Conservation (phyloP, 1,140 invertebrate species). For the Agraylea sexmaculata region DNA sequence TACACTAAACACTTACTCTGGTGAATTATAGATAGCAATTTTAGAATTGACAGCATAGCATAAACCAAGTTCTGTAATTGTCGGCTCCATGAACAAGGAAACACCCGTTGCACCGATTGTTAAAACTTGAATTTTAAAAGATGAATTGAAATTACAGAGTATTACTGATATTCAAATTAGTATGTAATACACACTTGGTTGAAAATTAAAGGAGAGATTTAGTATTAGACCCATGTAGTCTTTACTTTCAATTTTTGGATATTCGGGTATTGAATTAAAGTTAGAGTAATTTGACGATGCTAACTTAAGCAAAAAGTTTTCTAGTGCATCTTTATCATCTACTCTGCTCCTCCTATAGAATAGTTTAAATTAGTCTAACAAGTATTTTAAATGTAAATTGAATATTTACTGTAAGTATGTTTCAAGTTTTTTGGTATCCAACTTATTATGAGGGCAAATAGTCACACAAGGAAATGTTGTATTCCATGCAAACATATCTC, state of each 20-base stretch:
- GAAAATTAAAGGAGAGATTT: constrained; percentile 41
- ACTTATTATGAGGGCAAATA: constrained; percentile 39
- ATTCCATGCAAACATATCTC: constrained; percentile 57
- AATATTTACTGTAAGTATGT: constrained; percentile 35
- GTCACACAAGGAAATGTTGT: constrained; percentile 52
- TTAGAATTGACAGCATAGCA: constrained; percentile 54
- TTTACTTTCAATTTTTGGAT: constrained; percentile 35
- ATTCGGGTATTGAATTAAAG: constrained; percentile 41
- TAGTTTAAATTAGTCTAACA: constrained; percentile 1
- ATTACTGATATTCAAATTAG: neutral
- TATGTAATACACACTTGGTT: constrained; percentile 27
- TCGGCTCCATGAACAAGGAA: constrained; percentile 38
- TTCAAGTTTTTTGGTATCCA: constrained; percentile 38
- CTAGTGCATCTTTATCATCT: constrained; percentile 37
- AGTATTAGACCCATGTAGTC: constrained; percentile 44
- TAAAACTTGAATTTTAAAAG: constrained; percentile 22
- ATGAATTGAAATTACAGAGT: neutral
- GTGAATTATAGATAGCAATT: constrained; percentile 48
- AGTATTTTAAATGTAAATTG: neutral
- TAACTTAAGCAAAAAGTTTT: constrained; percentile 41
- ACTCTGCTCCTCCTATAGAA: constrained; percentile 28
- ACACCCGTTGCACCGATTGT: constrained; percentile 41
- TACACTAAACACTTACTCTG: constrained; percentile 35
- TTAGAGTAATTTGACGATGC: constrained; percentile 44
- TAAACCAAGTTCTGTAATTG: constrained; percentile 51